Evolutionary conservation across 1,140 invertebrate species (phyloP), one percentile per base, ranked within the genome.

Genomic region (Brachionus sp.): DNA sequence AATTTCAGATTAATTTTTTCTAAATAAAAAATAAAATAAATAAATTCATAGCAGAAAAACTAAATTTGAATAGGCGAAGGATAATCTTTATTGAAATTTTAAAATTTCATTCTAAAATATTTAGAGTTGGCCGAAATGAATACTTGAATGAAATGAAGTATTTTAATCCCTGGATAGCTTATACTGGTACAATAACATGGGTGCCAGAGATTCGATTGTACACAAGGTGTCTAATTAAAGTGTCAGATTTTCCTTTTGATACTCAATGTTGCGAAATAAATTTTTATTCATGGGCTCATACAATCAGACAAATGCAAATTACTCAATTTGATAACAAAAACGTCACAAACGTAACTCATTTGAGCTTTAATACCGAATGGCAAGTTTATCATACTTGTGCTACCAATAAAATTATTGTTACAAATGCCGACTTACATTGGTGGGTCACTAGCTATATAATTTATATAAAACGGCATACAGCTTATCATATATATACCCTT

Each of bases 271-370:
- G 80, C 37, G 62, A 83, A 68, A 66, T 83, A 46, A 70, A 68
- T 53, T 83, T 83, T 16, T 66, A 70, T 73, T 83, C 80, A 25
- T 83, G 80, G 80, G 57, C 80, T 44, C 80, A 83, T 13, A 83
- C 80, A 0, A 83, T 68, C 9, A 83, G 23, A 73, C 80, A 83
- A 57, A 83, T 83, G 77, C 50, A 62, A 80, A 80, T 80, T n/a
- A 80, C 19, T 29, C 77, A 62, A 66, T 80, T 39, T 37, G 50
- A 19, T 19, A 66, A 66, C 33, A 80, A 80, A 53, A 80, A 80
- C 42, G 13, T 80, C 12, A 80, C 77, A 29, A 80, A 80, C 39
- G 39, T 66, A 62, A 80, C 77, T 19, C 77, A 80, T 66, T 35
- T 80, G 19, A 80, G 77, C 33, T 80, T 33, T 25, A 80, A 80